These are phyloP conservation scores for Delia radicum DNA, from an alignment of 1,140 invertebrate species.

Conservation along the genomic window DNA sequence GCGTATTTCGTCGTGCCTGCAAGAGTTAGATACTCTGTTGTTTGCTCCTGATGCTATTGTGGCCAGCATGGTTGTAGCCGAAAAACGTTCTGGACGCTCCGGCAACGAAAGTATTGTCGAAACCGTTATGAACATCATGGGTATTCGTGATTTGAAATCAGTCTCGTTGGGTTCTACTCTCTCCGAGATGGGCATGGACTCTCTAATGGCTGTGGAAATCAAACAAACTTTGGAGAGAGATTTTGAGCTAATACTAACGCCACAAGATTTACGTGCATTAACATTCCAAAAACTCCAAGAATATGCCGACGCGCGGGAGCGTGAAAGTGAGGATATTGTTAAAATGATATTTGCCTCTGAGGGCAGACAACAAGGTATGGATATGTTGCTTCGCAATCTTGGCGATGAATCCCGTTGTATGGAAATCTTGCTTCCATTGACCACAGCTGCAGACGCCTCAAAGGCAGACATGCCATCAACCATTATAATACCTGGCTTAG, in stretches of 20 bases:
- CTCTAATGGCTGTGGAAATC: slow-evolving; percentile 86
- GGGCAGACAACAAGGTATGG: slow-evolving; percentile 55
- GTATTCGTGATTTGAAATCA: slow-evolving; percentile 60
- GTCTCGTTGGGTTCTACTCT: slow-evolving; percentile 72
- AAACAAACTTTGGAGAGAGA: slow-evolving; percentile 83
- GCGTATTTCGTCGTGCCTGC: slow-evolving; percentile 76
- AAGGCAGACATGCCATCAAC: slow-evolving; percentile 56
- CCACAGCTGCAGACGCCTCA: slow-evolving; percentile 48
- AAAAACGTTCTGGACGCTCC: slow-evolving; percentile 63
- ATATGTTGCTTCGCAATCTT: slow-evolving; percentile 60
- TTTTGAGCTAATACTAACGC: slow-evolving; percentile 75
- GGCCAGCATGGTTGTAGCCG: slow-evolving; percentile 76
- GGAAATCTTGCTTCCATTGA: slow-evolving; percentile 38
- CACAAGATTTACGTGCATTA: slow-evolving; percentile 73
- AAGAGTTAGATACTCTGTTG: slow-evolving; percentile 69
- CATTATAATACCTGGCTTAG: slow-evolving; percentile 80
- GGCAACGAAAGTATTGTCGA: slow-evolving; percentile 65
- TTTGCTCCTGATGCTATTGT: slow-evolving; percentile 66
- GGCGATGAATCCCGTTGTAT: slow-evolving; percentile 59
- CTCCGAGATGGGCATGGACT: slow-evolving; percentile 87
- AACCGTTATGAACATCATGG: slow-evolving; percentile 67
- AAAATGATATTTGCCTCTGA: slow-evolving; percentile 45
- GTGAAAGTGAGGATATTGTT: slow-evolving; percentile 55
- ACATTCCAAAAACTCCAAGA: slow-evolving; percentile 65
- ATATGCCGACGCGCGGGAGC: slow-evolving; percentile 61